Evolutionary conservation across 2,888 invertebrate genomes (phyloP).

Genomic region (Macropis europaea): DNA sequence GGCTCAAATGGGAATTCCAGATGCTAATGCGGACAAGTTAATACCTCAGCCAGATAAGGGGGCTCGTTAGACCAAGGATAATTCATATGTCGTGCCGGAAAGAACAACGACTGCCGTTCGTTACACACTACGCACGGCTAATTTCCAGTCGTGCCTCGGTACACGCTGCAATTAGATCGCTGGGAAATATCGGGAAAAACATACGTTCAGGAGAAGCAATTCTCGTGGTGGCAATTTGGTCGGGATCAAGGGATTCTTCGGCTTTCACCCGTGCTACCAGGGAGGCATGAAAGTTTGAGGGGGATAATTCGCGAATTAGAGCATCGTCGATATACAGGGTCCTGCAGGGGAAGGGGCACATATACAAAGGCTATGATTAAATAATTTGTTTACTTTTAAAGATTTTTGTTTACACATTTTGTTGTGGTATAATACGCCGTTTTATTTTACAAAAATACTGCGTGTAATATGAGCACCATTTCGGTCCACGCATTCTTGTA

Average conservation of each 20-base stretch:
- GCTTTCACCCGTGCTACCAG: slow-evolving; percentile 4
- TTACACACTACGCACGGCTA: slow-evolving; percentile 8
- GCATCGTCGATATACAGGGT: too few relatives aligned
- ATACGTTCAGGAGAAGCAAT: not conserved
- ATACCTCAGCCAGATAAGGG: slow-evolving; percentile 50
- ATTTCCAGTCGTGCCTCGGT: not conserved
- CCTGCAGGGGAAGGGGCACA: too few relatives aligned
- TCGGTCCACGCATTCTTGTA: too few relatives aligned
- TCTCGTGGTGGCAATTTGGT: slow-evolving; percentile 1
- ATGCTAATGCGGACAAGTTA: slow-evolving; percentile 56
- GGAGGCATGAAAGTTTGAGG: too few relatives aligned
- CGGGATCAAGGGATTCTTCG: not conserved
- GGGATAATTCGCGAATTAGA: too few relatives aligned
- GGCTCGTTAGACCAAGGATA: slow-evolving; percentile 34
- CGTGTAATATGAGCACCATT: too few relatives aligned
- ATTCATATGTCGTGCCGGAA: slow-evolving; percentile 43
- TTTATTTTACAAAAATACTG: too few relatives aligned
- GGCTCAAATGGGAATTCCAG: slow-evolving; percentile 43
- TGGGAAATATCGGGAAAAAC: not conserved
- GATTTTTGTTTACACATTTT: too few relatives aligned
- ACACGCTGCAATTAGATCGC: slow-evolving; percentile 24
- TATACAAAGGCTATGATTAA: too few relatives aligned
- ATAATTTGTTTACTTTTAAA: too few relatives aligned
- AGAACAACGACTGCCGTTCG: slow-evolving; percentile 8
- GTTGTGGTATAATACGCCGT: too few relatives aligned